Percentiles rank a stretch among this genome's conserved stretches.
These are phyloP conservation scores for Catamblyrhynchus diadema DNA, from an alignment of 2,797 vertebrate species.

Conservation along the genomic window DNA sequence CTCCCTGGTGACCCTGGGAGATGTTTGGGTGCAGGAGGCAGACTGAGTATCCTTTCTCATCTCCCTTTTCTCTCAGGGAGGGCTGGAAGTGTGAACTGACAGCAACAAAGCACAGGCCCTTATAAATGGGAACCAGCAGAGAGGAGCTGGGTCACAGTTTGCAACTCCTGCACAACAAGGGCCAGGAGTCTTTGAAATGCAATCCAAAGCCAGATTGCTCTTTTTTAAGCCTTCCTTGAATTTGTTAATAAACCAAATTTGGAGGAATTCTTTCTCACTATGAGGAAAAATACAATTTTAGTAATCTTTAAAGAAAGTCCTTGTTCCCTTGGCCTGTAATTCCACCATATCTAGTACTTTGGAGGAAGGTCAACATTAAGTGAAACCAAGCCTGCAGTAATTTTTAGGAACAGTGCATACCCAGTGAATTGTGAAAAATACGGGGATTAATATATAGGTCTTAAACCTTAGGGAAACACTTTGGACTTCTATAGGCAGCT, in stretches of 20 bases:
- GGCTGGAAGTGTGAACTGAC: not conserved
- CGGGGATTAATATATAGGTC: not conserved
- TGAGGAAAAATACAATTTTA: not conserved
- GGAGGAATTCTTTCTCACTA: not conserved
- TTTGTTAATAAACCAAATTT: not conserved
- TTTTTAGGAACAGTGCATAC: not conserved
- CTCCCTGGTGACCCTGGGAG: not conserved
- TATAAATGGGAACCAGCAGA: not conserved
- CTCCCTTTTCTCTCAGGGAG: not conserved
- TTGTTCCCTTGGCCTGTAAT: slow-evolving; percentile 3
- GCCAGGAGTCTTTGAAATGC: not conserved
- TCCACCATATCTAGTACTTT: not conserved
- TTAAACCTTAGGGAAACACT: slow-evolving; percentile 32
- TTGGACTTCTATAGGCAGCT: slow-evolving; percentile 9
- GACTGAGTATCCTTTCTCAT: not conserved
- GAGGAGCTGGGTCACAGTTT: not conserved
- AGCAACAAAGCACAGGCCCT: not conserved
- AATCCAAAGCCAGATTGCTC: not conserved
- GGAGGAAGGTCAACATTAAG: not conserved
- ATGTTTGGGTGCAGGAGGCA: not conserved
- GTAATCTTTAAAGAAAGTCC: not conserved
- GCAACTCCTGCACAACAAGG: not conserved
- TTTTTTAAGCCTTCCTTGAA: not conserved
- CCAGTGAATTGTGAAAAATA: slow-evolving; percentile 15
- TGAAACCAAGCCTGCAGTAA: not conserved